These are phyloP conservation scores for Acanthisitta chloris DNA, from an alignment of 2,113 vertebrate genomes.

Conservation along the genomic window DNA sequence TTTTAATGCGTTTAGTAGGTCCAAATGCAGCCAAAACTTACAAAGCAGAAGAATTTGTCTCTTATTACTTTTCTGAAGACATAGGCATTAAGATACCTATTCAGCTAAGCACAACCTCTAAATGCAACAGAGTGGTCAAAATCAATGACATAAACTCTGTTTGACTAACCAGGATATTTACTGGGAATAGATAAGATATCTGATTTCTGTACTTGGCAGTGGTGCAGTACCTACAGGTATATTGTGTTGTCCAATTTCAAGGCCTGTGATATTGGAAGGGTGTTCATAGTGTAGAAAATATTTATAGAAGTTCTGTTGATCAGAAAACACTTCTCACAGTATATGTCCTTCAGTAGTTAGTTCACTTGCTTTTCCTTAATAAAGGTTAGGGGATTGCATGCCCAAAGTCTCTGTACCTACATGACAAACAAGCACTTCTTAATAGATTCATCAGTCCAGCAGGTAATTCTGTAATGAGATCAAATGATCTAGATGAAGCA, in stretches of 20 bases:
- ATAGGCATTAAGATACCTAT: background rate
- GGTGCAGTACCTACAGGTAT: background rate
- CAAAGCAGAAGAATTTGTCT: background rate
- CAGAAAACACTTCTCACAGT: background rate
- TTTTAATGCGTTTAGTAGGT: background rate
- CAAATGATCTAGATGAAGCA: background rate
- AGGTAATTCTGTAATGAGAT: background rate
- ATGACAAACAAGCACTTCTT: background rate
- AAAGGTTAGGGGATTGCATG: background rate
- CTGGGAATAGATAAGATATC: background rate
- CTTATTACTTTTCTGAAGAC: background rate
- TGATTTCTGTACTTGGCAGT: background rate
- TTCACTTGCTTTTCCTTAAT: background rate
- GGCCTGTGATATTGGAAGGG: background rate
- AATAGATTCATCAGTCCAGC: background rate
- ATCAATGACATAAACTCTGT: background rate
- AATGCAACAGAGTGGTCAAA: background rate
- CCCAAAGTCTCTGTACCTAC: background rate
- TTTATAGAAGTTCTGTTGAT: background rate
- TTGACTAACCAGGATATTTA: background rate
- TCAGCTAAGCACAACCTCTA: background rate
- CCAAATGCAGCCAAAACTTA: background rate
- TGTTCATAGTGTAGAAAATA: background rate
- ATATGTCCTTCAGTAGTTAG: background rate
- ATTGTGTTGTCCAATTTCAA: background rate